These are phyloP conservation scores for Discoglossus pictus DNA, from an alignment of 2,797 vertebrate species.

Conservation along the genomic window DNA sequence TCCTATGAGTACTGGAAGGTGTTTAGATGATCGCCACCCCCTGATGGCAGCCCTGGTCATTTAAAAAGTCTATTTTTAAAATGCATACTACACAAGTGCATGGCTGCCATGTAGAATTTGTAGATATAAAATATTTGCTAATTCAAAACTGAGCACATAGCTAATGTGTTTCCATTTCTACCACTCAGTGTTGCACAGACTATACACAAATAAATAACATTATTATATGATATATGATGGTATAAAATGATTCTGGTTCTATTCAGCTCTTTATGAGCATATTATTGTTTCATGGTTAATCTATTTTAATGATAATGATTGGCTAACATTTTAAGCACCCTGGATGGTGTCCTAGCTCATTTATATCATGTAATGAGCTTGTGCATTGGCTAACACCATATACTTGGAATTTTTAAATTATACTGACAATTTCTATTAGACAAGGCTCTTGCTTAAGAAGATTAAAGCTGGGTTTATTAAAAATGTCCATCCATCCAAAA, in stretches of 20 bases:
- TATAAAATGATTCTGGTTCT: constrained; percentile 1
- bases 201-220: background rate
- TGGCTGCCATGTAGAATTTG: too few species aligned
- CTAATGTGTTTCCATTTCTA: too few species aligned
- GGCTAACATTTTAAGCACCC: constrained; percentile 7
- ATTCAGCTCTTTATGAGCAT: background rate
- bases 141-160: too few species aligned
- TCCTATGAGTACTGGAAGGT: too few species aligned
- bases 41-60: too few species aligned
- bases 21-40: too few species aligned
- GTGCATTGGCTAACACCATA: constrained; percentile 18
- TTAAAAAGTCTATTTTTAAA: too few species aligned
- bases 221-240: background rate
- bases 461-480: constrained; percentile 33
- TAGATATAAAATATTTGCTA: too few species aligned
- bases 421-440: constrained; percentile 22
- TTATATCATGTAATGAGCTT: constrained; percentile 21
- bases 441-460: constrained; percentile 23
- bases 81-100: too few species aligned
- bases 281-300: background rate
- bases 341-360: constrained; percentile 3
- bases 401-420: constrained; percentile 25
- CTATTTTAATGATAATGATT: constrained; percentile 4
- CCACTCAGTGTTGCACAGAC: too few species aligned
- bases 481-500: constrained; percentile 21